Evolutionary conservation across 2,113 vertebrate genomes (phyloP).

Genomic region (Oncorhynchus tshawytscha): DNA sequence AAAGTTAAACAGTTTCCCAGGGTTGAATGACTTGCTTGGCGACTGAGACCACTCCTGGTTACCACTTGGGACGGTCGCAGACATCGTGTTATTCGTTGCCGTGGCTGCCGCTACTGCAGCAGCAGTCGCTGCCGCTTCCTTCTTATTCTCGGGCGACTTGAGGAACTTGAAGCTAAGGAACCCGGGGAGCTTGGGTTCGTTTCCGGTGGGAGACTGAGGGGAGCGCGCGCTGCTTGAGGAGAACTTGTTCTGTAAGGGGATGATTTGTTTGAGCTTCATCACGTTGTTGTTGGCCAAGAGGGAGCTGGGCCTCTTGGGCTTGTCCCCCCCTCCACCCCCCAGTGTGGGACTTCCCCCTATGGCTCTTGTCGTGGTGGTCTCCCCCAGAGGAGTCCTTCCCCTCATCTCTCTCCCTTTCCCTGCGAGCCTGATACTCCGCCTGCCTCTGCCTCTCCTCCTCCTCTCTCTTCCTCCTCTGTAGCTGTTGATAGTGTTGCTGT

Average conservation of each 20-base stretch:
- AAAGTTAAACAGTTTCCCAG: conserved; percentile 93
- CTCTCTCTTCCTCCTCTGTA: conserved; percentile 91
- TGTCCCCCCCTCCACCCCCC: conserved; percentile 75
- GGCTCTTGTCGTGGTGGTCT: conserved; percentile 82
- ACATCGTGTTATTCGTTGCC: background rate
- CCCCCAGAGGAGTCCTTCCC: conserved; percentile 75
- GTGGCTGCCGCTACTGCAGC: conserved; percentile 18
- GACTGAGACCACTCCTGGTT: conserved; percentile 87
- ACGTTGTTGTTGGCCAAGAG: conserved; percentile 94
- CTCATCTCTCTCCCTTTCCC: conserved; percentile 80
- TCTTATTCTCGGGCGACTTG: conserved; percentile 88
- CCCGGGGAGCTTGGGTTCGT: conserved; percentile 87
- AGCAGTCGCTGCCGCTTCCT: conserved; percentile 66
- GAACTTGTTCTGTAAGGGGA: conserved; percentile 92
- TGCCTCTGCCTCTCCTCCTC: conserved; percentile 95
- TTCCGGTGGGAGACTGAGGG: conserved; percentile 84
- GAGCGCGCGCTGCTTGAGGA: conserved; percentile 80
- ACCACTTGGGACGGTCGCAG: conserved; percentile 23
- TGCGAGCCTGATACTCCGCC: conserved; percentile 85
- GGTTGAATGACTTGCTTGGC: conserved; percentile 92
- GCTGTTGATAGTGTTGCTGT: conserved; percentile 94
- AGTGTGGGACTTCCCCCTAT: conserved; percentile 76
- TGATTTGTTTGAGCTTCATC: conserved; percentile 96
- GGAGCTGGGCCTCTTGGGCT: conserved; percentile 92
- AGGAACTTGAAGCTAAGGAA: conserved; percentile 97